Base-by-base conservation (phyloP, 2,113 vertebrate species). In the Hydrolagus affinis region DNA sequence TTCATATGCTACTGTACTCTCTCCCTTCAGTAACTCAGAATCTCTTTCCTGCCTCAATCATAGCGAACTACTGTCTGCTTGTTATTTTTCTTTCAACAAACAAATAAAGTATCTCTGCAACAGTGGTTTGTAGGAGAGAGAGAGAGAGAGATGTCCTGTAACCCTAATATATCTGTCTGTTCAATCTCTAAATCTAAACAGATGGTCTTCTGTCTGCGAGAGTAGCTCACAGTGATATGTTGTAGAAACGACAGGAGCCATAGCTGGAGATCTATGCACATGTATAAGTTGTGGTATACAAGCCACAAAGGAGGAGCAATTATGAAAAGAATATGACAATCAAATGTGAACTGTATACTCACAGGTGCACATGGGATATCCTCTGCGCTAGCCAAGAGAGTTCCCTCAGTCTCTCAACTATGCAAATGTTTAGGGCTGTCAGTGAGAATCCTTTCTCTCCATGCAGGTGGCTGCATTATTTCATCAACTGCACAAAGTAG, bases 91-190 rank as follows among this genome's bases (percentile, higher is more conserved):
- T 44, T 44, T 44, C 32, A 57, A 9, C 73, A 21, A 75, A 75
- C 30, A 75, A 75, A 75, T 19, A 19, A 75, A 75, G 73, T 19
- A 75, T 56, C 73, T 75, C 6, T 75, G 17, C 32, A 75, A 11
- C 32, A 44, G 73, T 75, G 30, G 17, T 44, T 75, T 30, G 17
- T 4, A 57, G 32, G 73, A 75, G n/a, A 75, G 73, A 75, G 73
- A 75, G n/a, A 75, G 73, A 75, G 73, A 75, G n/a, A 75, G 73
- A 75, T 19, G 30, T 56, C 73, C 73, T 75, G 73, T 21, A 75
- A 44, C 17, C 56, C 32, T 75, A 44, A 75, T 75, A 10, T 75
- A 30, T 32, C 73, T 75, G 56, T 74, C 72, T 44, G 25, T 25
- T 4, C 28, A 56, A 19, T 57, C 32, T 56, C 32, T 56, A 32